phyloP scores from a whole-genome alignment of 2,797 vertebrate species.

The Aselliscus stoliczkanus region DNA sequence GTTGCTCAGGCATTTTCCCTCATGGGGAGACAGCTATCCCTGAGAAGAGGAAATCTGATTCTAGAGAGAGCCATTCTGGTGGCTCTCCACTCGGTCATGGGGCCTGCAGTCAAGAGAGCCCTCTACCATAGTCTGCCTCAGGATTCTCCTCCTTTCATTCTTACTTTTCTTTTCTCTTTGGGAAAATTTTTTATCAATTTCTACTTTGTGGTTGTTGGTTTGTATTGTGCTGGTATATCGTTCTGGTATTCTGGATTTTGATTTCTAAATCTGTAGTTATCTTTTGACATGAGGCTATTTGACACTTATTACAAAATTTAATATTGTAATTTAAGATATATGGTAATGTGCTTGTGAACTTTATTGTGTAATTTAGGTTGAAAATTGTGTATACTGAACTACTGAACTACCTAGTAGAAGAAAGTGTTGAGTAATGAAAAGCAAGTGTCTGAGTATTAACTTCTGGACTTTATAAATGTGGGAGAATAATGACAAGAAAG shows the following conservation, averaged over 20 bases:
- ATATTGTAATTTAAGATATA: background rate
- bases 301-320: background rate
- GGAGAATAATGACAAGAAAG: background rate
- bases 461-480: background rate
- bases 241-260: background rate
- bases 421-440: background rate
- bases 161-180: background rate
- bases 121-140: background rate
- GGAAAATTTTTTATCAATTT: background rate
- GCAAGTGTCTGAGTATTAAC: background rate
- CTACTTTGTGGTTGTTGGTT: background rate
- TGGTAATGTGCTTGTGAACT: background rate
- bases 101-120: background rate
- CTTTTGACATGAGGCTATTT: background rate
- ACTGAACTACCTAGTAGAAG: background rate
- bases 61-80: background rate
- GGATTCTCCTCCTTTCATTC: background rate
- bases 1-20: background rate
- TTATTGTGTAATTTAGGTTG: background rate
- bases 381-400: background rate
- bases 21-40: background rate
- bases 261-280: background rate
- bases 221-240: background rate
- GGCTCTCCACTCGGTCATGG: background rate
- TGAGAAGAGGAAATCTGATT: background rate